Percentiles rank a stretch among this genome's conserved stretches.
phyloP scores from a whole-genome alignment of 2,888 invertebrate genomes.

The Tyria jacobaeae region DNA sequence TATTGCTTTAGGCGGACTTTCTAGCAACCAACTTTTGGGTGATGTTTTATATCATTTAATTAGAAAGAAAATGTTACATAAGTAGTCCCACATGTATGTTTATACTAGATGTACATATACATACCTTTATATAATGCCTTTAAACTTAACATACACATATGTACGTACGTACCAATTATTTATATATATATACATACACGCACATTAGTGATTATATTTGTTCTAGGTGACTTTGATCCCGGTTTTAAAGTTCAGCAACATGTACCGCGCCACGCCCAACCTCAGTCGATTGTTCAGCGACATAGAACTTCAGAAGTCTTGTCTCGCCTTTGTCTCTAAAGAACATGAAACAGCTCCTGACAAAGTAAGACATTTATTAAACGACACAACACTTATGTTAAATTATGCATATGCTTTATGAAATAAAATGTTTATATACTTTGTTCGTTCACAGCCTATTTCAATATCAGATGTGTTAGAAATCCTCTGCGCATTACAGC shows the following conservation, averaged over 20 bases:
- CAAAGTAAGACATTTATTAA: conserved; percentile 55
- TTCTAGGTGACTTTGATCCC: conserved; percentile 90
- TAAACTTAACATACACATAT: too few relatives aligned
- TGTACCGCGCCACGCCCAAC: conserved; percentile 93
- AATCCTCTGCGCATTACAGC: conserved; percentile 75
- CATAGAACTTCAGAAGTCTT: conserved; percentile 89
- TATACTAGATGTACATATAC: too few relatives aligned
- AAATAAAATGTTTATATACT: background rate
- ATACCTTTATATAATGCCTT: too few relatives aligned
- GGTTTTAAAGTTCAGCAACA: conserved; percentile 94
- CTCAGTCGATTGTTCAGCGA: conserved; percentile 90
- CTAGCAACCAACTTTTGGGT: too few relatives aligned
- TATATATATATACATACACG: too few relatives aligned
- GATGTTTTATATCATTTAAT: too few relatives aligned
- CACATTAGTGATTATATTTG: too few relatives aligned
- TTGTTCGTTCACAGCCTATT: conserved; percentile 57
- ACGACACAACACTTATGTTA: background rate
- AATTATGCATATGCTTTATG: too few relatives aligned
- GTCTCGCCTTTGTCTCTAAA: conserved; percentile 84
- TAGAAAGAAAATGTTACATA: too few relatives aligned
- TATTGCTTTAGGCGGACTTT: too few relatives aligned
- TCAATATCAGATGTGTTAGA: conserved; percentile 66
- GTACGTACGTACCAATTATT: too few relatives aligned
- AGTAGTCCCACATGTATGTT: too few relatives aligned
- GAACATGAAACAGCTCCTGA: conserved; percentile 63